Evolutionary conservation across 2,113 vertebrate genomes (phyloP), one percentile per base, ranked within the genome.

Genomic region (Siphamia tubifer): DNA sequence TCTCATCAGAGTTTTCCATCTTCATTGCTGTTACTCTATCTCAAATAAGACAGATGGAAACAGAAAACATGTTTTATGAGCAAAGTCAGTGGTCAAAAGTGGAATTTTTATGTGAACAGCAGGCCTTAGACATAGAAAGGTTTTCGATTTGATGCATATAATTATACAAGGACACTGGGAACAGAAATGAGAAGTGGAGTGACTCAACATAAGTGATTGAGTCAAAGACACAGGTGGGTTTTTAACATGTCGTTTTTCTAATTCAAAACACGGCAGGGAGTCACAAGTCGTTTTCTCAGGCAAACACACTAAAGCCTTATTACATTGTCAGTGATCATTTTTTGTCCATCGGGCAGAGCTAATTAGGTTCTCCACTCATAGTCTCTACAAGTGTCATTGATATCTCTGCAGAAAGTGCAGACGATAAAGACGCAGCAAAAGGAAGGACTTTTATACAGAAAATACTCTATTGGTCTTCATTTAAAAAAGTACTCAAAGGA

Each of bases 221-320:
- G 65, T 52, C 43, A 4, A 28, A 85, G 81, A 89, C 86, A 60
- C 81, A 65, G 82, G 72, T 74, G 79, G 83, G 73, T 68, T 76
- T 66, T 68, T 60, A 87, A 86, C 84, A 80, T 87, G 81, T 62
- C 64, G 64, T 55, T 76, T 86, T 84, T 91, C 82, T 87, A 87
- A 89, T 91, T 87, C 62, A 36, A 83, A 78, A 84, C 72, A 7
- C 74, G 10, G 64, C 34, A 24, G 82, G 78, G 30, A 52, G 38
- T 34, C 58, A 30, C 2, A 2, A 49, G 52, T 74, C 35, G 36
- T 81, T 90, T 91, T 85, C 58, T 64, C 61, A 48, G 45, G 35
- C 53, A 86, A 89, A 86, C 38, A 78, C 21, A 51, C 61, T 60
- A 44, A 77, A 81, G 67, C 53, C 70, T 84, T 74, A 86, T 91